phyloP scores from a whole-genome alignment of 1,140 invertebrate species.

The Leptonema lineaticorne region DNA sequence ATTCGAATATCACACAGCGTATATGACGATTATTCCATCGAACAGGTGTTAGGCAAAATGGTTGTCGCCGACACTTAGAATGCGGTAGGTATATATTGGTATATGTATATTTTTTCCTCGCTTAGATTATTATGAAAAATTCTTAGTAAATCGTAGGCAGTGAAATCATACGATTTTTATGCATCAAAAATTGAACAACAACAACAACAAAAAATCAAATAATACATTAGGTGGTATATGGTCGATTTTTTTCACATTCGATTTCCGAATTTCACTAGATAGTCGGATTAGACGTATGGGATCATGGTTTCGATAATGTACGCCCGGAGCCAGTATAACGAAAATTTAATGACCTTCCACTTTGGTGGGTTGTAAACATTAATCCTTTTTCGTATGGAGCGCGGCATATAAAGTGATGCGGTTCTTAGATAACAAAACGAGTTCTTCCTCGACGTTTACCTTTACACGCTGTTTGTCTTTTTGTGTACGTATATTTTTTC shows the following conservation, averaged over 20 bases:
- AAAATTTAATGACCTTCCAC: conserved; percentile 16
- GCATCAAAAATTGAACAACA: too few species aligned
- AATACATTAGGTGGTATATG: too few species aligned
- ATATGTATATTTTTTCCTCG: too few species aligned
- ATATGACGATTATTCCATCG: background rate
- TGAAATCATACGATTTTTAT: too few species aligned
- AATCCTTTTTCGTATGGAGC: conserved; percentile 18
- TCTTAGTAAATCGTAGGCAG: too few species aligned
- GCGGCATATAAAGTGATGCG: conserved; percentile 12
- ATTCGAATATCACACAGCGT: background rate
- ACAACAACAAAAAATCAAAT: too few species aligned
- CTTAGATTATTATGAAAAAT: too few species aligned
- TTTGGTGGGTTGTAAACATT: conserved; percentile 16
- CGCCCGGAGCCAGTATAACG: background rate
- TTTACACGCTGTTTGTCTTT: background rate
- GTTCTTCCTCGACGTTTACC: conserved; percentile 13
- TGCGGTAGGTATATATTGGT: background rate
- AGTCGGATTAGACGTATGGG: too few species aligned
- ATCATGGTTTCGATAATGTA: background rate
- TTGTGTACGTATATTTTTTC: conserved; percentile 1
- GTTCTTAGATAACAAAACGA: conserved; percentile 16
- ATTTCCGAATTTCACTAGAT: too few species aligned
- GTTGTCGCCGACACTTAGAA: background rate
- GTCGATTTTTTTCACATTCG: too few species aligned
- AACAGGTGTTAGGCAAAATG: background rate